These are phyloP conservation scores for Drosophila stalkeri DNA, from an alignment of 2,888 invertebrate species.

Conservation along the genomic window DNA sequence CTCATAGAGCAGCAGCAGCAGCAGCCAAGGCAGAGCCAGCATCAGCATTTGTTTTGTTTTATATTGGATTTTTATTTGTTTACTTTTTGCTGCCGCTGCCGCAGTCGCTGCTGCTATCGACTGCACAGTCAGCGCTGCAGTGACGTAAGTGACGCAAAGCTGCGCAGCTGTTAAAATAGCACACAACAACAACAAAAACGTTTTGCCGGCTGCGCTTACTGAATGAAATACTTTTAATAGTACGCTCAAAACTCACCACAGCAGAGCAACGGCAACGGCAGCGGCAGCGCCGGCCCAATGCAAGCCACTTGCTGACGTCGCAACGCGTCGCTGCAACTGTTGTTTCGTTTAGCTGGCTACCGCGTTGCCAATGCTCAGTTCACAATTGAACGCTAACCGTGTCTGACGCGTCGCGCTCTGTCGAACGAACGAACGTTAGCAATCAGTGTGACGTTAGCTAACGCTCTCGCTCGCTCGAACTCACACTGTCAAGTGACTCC, in stretches of 20 bases:
- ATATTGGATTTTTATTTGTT: conserved; percentile 61
- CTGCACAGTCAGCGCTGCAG: conserved; percentile 42
- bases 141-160: conserved; percentile 66
- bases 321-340: conserved; percentile 50
- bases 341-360: conserved; percentile 22
- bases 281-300: conserved; percentile 33
- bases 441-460: conserved; percentile 28
- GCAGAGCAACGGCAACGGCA: conserved; percentile 30
- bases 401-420: conserved; percentile 62
- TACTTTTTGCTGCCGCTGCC: conserved; percentile 53
- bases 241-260: conserved; percentile 55
- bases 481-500: conserved; percentile 46
- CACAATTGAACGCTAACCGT: conserved; percentile 71
- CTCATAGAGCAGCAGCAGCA: conserved; percentile 32
- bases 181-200: conserved; percentile 35
- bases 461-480: conserved; percentile 8
- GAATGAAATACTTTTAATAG: conserved; percentile 71
- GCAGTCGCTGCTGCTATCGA: conserved; percentile 20
- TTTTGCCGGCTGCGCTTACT: conserved; percentile 71
- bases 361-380: conserved; percentile 57
- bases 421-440: conserved; percentile 15
- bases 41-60: conserved; percentile 40
- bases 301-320: conserved; percentile 38
- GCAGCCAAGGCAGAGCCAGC: conserved; percentile 12
- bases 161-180: conserved; percentile 62